Conservation (phyloP, 1,140 invertebrate genomes). For the Meloidogyne floridensis region DNA sequence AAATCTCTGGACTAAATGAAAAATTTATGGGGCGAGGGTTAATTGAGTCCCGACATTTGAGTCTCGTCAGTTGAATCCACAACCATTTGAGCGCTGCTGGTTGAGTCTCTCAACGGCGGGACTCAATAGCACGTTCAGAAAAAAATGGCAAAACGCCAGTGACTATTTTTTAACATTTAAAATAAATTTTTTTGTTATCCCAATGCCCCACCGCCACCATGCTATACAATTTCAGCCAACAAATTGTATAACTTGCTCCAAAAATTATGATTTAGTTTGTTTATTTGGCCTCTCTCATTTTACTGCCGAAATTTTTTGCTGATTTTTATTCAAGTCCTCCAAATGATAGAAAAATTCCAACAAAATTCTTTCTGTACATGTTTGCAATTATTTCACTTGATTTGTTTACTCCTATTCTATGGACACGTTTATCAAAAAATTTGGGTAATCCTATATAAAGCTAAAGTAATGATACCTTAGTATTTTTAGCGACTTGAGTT, state of each 20-base stretch:
- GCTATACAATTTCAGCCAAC: not conserved
- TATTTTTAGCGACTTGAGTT: not conserved
- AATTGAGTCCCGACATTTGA: too few relatives aligned
- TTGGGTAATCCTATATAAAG: not conserved
- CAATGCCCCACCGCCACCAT: too few relatives aligned
- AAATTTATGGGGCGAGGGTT: too few relatives aligned
- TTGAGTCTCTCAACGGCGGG: too few relatives aligned
- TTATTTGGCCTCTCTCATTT: not conserved
- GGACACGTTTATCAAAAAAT: slow-evolving; percentile 22
- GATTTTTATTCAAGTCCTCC: not conserved
- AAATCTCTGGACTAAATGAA: too few relatives aligned
- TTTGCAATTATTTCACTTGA: slow-evolving; percentile 1
- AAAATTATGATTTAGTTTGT: not conserved
- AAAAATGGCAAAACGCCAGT: too few relatives aligned
- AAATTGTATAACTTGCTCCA: not conserved
- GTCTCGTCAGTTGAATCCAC: too few relatives aligned
- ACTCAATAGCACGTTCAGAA: too few relatives aligned
- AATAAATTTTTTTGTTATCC: too few relatives aligned
- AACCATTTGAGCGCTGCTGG: too few relatives aligned
- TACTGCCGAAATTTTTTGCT: not conserved
- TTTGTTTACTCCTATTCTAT: slow-evolving; percentile 27
- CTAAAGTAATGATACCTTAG: not conserved
- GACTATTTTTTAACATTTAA: too few relatives aligned
- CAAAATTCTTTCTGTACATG: slow-evolving; percentile 8
- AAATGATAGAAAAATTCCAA: not conserved